Evolutionary conservation across 2,113 vertebrate genomes (phyloP).

Genomic region (Apteryx mantelli): DNA sequence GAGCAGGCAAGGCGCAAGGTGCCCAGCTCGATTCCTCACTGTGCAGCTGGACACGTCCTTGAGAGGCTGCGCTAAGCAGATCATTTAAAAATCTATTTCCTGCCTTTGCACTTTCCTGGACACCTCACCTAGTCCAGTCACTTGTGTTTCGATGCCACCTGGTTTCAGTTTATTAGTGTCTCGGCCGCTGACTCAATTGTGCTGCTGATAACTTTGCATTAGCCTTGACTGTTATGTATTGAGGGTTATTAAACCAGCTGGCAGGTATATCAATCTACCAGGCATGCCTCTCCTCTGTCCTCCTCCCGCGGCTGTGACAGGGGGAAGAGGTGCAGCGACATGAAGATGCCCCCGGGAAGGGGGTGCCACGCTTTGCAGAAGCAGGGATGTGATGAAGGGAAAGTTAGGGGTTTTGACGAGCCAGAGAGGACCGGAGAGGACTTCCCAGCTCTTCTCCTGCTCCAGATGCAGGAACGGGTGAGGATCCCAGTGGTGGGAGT

Average conservation of each 20-base stretch:
- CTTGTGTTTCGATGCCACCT: neutral
- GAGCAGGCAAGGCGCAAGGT: neutral
- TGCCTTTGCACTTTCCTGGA: neutral
- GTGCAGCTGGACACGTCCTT: neutral
- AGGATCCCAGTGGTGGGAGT: neutral
- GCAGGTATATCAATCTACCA: neutral
- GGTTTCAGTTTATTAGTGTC: neutral
- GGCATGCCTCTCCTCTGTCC: neutral
- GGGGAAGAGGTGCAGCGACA: neutral
- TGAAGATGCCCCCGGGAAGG: neutral
- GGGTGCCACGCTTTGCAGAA: neutral
- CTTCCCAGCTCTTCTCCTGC: neutral
- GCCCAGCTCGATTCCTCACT: neutral
- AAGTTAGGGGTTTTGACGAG: neutral
- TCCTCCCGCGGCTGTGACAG: neutral
- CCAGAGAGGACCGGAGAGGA: neutral
- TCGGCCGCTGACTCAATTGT: neutral
- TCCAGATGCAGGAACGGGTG: neutral
- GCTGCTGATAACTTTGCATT: neutral
- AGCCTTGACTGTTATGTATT: neutral
- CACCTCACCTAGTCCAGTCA: neutral
- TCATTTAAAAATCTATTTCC: neutral
- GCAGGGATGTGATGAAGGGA: rapidly evolving
- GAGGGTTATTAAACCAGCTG: neutral
- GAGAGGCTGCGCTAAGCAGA: neutral